Evolutionary conservation across 2,113 vertebrate species (phyloP), one percentile per base, ranked within the genome.

Genomic region (Cairina moschata): DNA sequence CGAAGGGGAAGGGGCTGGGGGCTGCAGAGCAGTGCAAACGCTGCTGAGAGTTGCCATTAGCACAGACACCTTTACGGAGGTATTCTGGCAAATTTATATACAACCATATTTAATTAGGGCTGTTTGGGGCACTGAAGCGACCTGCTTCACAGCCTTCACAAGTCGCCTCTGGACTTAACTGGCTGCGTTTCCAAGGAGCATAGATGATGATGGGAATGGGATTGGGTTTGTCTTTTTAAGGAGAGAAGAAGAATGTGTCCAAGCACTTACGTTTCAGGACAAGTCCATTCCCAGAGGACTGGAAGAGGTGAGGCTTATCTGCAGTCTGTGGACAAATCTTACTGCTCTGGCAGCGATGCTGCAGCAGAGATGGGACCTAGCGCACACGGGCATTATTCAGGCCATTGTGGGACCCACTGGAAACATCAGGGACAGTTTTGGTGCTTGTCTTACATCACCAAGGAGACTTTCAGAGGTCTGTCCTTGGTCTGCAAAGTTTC

Each of bases 41-140:
- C 1, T 0, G 1, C 40, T 23, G 42, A 44, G 7, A 82, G 28
- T 40, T 88, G 42, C 32, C 31, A 6, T 36, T 22, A 9, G 26
- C 36, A 18, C 31, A 59, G 82, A 21, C 21, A 36, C 29, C 54
- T 88, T 72, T 28, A 36, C 8, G 52, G 18, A 65, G 66, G 21
- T 55, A 28, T 36, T 46, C 21, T 65, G 11, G 66, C 16, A 17
- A 28, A 32, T 88, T 86, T 82, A 2, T 58, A 2, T 65, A 4
- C 52, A 20, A 32, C 52, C 32, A 38, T 59, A 25, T 7, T 28
- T 88, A 83, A 80, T 76, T 48, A 50, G 69, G 68, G 60, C 26
- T 81, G 18, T 8, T 91, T 63, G 9, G 62, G 69, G 25, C 25
- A 14, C 67, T 60, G 9, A 68, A 79, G 56, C 67, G 34, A 38